Base-by-base conservation (phyloP, 2,888 invertebrate genomes). In the Syrista parreyssii region DNA sequence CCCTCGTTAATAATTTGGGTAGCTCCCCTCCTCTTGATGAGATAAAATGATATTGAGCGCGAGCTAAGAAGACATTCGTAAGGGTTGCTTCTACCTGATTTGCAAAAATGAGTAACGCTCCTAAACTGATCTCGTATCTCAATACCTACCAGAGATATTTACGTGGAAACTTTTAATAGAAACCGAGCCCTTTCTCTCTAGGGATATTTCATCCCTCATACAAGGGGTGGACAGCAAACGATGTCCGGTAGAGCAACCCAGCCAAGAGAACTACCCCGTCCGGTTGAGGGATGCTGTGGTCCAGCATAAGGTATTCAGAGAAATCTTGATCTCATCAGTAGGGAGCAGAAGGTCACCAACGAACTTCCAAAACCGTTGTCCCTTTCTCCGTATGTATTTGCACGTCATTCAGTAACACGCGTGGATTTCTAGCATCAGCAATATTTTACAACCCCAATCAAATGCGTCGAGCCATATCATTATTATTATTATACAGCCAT, bases 261-360 rank as follows among this genome's bases (percentile, higher is more conserved):
- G 78, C 78, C 31, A 23, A 23, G 82, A 82, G 81, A 81, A 83
- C 86, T 80, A 86, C 86, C 87, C 87, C 79, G 84, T 84, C 87
- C 86, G 86, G 88, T 88, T 84, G 79, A 79, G 79, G 79, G 82
- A 82, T 82, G 81, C 82, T 82, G 82, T 68, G 82, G 81, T 82
- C 82, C 82, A 82, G 81, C 81, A 40, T 84, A 82, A 82, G 80
- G 81, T 84, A 84, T 85, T 81, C 85, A 84, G 82, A 80, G 81
- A 82, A 82, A 82, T 84, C 82, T 76, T 77, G 78, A 79, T 79
- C 78, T 81, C 79, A 68, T 76, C 75, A 33, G 33, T 72, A 72
- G 68, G 82, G 82, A 80, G 79, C 81, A 81, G 79, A 80, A 76
- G 85, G 84, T 85, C 82, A 85, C 84, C 83, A 85, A 85, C 85